Percentiles rank a stretch among this genome's conserved stretches.
These are phyloP conservation scores for Glyptemys insculpta DNA, from an alignment of 2,797 vertebrate genomes.

Conservation along the genomic window DNA sequence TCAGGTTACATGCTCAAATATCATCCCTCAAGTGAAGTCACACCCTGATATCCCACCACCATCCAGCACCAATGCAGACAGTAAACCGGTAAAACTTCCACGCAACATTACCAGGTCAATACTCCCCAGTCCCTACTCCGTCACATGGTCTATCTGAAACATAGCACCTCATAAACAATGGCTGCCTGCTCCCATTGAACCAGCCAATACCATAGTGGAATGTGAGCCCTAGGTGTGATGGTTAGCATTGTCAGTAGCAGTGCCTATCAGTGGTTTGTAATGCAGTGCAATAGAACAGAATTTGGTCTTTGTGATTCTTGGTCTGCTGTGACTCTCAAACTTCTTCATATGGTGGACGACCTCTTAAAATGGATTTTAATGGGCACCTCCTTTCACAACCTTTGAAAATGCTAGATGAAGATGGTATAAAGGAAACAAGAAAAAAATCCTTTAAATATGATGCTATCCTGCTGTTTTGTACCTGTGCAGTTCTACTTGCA, in stretches of 20 bases:
- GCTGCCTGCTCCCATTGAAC: no score
- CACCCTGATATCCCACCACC: no score
- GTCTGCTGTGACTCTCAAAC: neutral
- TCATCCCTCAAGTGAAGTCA: no score
- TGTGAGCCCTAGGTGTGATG: accelerated
- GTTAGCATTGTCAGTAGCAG: accelerated
- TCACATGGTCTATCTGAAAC: neutral
- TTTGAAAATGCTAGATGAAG: accelerated
- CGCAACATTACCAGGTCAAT: no score
- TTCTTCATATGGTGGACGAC: neutral
- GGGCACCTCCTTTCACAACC: neutral
- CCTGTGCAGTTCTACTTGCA: accelerated
- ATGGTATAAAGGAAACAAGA: neutral
- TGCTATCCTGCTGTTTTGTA: neutral
- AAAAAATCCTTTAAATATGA: neutral
- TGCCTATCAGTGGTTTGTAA: neutral
- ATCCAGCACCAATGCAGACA: no score
- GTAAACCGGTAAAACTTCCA: no score
- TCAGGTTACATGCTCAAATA: no score
- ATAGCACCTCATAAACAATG: neutral
- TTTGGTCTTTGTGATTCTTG: neutral
- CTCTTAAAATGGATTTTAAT: accelerated
- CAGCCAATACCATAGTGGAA: neutral
- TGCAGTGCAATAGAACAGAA: neutral
- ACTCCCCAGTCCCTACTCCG: no score